A percentile compares a stretch with the other conserved stretches of the same genome.
These are phyloP conservation scores for Acanthosepion lycidas DNA, from an alignment of 2,888 invertebrate species.

Conservation along the genomic window DNA sequence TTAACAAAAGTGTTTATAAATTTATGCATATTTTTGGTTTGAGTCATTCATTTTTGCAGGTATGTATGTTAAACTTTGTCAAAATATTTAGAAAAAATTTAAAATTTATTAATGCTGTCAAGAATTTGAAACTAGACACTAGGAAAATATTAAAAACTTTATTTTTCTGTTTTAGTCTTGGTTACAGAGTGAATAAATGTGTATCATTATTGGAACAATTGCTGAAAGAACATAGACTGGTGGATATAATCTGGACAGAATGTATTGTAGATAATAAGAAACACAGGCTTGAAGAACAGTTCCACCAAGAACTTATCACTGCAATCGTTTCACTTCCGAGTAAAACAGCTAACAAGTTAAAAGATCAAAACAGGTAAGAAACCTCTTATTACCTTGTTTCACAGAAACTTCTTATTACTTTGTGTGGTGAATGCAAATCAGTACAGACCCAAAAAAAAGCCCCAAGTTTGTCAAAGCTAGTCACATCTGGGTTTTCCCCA, in stretches of 20 bases:
- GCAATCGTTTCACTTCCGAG: constrained; percentile 64
- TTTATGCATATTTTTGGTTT: too few relatives aligned
- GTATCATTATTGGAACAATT: constrained; percentile 60
- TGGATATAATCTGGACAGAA: constrained; percentile 55
- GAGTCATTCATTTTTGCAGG: too few relatives aligned
- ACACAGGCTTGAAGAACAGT: constrained; percentile 49
- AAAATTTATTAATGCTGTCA: too few relatives aligned
- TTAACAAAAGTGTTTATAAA: too few relatives aligned
- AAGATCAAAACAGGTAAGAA: constrained; percentile 65
- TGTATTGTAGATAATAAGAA: constrained; percentile 53
- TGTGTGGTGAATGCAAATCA: not conserved
- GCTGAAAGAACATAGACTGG: constrained; percentile 54
- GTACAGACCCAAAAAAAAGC: too few relatives aligned
- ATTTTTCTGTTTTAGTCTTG: constrained; percentile 54
- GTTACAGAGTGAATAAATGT: constrained; percentile 61
- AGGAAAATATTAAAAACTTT: too few relatives aligned
- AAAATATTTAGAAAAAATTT: too few relatives aligned
- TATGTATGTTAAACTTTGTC: too few relatives aligned
- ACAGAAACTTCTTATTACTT: not conserved
- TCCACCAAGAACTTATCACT: constrained; percentile 62
- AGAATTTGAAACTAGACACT: too few relatives aligned
- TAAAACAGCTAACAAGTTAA: constrained; percentile 65
- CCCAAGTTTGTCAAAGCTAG: too few relatives aligned
- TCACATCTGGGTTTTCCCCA: too few relatives aligned
- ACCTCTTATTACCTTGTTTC: not conserved